Conservation (phyloP, 2,797 vertebrate species). For the Micrastur ruficollis region DNA sequence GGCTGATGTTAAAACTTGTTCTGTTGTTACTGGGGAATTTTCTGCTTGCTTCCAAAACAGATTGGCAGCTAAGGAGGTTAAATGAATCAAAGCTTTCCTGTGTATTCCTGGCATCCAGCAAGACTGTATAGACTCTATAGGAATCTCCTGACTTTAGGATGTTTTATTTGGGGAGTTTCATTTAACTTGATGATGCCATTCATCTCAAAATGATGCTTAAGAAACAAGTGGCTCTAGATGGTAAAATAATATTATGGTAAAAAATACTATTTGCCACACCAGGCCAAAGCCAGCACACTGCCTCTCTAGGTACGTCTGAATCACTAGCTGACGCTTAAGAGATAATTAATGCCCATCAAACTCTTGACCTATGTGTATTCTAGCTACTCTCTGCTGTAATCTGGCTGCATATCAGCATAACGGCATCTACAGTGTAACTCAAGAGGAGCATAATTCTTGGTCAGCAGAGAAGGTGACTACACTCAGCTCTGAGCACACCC, state of each 20-base stretch:
- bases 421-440: background rate
- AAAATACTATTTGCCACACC: background rate
- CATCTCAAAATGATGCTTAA: background rate
- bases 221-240: background rate
- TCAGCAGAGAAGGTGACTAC: background rate
- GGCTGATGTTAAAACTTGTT: background rate
- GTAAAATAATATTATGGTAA: background rate
- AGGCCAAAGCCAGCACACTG: background rate
- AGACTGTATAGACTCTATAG: background rate
- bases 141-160: background rate
- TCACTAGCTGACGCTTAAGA: background rate
- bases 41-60: background rate
- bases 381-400: background rate
- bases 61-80: background rate
- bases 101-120: background rate
- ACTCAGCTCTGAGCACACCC: background rate
- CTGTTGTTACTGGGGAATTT: background rate
- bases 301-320: background rate
- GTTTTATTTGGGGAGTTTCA: background rate
- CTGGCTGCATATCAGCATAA: background rate
- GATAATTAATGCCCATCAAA: background rate
- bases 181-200: background rate
- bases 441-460: background rate
- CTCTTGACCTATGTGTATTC: background rate
- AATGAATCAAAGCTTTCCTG: background rate